phyloP scores from a whole-genome alignment of 1,140 invertebrate genomes.

The Euura lappo region DNA sequence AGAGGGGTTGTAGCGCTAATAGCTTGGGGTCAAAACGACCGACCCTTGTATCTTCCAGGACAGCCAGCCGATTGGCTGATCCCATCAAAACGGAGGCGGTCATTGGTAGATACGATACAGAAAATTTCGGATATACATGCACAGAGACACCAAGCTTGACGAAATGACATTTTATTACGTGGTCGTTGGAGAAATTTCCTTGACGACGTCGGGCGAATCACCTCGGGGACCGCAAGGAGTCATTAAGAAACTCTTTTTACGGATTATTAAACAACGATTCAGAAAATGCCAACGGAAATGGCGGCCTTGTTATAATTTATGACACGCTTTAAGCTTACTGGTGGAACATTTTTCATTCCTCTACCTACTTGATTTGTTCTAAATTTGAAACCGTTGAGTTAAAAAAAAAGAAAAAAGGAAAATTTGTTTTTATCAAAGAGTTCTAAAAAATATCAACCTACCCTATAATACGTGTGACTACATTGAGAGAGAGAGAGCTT shows the following conservation, averaged over 20 bases:
- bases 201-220: not conserved
- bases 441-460: no score
- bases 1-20: constrained; percentile 2
- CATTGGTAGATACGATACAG: no score
- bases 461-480: not conserved
- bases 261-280: not conserved
- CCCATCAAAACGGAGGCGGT: not conserved
- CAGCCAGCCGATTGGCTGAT: not conserved
- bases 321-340: not conserved
- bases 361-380: no score
- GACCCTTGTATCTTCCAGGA: not conserved
- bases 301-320: constrained; percentile 1
- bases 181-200: no score
- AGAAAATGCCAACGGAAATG: not conserved
- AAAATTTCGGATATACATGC: not conserved
- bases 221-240: constrained; percentile 15
- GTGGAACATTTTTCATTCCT: not conserved
- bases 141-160: not conserved
- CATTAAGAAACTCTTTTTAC: constrained; percentile 8
- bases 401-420: no score
- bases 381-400: no score
- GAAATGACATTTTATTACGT: not conserved
- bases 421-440: no score
- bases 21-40: constrained; percentile 1
- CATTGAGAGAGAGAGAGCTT: not conserved